A percentile compares a stretch with the other conserved stretches of the same genome.
Conservation (phyloP, 2,888 invertebrate genomes). For the Drosophila percnosoma region DNA sequence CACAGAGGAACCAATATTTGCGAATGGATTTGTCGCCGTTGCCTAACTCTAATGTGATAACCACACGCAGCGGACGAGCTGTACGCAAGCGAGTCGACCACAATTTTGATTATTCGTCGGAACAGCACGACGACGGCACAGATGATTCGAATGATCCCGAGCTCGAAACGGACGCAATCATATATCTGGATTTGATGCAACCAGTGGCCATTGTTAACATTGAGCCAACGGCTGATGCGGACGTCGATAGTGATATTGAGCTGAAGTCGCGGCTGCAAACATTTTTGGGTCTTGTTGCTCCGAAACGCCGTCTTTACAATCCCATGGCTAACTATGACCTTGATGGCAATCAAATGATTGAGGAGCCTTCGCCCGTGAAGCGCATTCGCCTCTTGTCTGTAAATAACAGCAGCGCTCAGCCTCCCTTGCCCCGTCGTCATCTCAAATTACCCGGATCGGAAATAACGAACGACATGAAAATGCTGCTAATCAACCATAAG, state of each 20-base stretch:
- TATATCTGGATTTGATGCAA: slow-evolving; percentile 54
- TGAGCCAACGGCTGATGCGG: slow-evolving; percentile 27
- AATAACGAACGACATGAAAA: slow-evolving; percentile 33
- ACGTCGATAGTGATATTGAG: slow-evolving; percentile 44
- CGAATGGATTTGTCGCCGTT: background rate
- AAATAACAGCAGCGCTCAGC: background rate
- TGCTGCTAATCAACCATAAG: slow-evolving; percentile 38
- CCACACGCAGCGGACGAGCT: slow-evolving; percentile 57
- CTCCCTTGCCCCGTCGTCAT: background rate
- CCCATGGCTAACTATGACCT: slow-evolving; percentile 40
- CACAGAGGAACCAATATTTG: background rate
- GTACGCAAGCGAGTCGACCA: slow-evolving; percentile 52
- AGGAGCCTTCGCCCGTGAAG: background rate
- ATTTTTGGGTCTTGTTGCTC: slow-evolving; percentile 53
- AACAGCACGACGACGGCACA: slow-evolving; percentile 16
- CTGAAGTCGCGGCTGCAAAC: slow-evolving; percentile 48
- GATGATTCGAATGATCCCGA: slow-evolving; percentile 20
- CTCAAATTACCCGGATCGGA: background rate
- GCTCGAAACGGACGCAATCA: slow-evolving; percentile 10
- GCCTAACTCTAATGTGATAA: slow-evolving; percentile 1
- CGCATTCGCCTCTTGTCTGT: slow-evolving; percentile 6
- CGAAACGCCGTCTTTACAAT: slow-evolving; percentile 60
- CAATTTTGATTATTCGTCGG: slow-evolving; percentile 60
- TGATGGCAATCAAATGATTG: slow-evolving; percentile 17
- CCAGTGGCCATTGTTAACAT: slow-evolving; percentile 38